phyloP scores from a whole-genome alignment of 2,797 vertebrate species.

The Amphiprion clarkii region DNA sequence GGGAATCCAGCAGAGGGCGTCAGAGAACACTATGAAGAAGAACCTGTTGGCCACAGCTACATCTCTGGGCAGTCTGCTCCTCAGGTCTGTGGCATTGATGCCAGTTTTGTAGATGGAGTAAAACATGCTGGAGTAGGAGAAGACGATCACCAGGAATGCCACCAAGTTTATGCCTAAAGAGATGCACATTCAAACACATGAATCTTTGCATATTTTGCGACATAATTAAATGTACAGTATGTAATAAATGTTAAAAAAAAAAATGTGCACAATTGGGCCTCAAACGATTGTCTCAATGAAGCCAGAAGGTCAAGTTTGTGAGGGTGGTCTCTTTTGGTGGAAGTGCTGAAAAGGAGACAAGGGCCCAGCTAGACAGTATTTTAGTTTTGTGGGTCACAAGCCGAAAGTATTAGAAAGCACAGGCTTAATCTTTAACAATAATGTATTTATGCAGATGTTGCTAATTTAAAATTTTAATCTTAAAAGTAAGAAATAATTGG shows the following conservation, averaged over 20 bases:
- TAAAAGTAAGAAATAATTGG: no score
- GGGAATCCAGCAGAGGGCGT: conserved; percentile 94
- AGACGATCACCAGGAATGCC: conserved; percentile 84
- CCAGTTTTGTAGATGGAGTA: conserved; percentile 87
- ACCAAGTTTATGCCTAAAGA: conserved; percentile 86
- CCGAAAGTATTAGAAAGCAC: no score
- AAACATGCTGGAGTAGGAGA: conserved; percentile 88
- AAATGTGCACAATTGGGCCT: neutral
- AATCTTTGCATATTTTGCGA: neutral
- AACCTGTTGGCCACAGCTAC: conserved; percentile 85
- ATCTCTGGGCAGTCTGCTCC: conserved; percentile 82
- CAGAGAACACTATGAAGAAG: conserved; percentile 92
- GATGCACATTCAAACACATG: conserved; percentile 28
- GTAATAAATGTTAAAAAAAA: no score
- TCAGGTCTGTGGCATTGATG: conserved; percentile 83
- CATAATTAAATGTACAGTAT: neutral
- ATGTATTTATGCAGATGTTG: no score
- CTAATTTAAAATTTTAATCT: no score
- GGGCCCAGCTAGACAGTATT: no score
- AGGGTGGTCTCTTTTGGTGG: neutral
- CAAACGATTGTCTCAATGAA: neutral
- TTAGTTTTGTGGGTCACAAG: no score
- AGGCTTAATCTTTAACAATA: no score
- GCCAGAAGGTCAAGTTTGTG: no score
- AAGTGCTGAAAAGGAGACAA: neutral